These are phyloP conservation scores for Dicentrarchus labrax DNA, from an alignment of 2,113 vertebrate genomes.

Conservation along the genomic window DNA sequence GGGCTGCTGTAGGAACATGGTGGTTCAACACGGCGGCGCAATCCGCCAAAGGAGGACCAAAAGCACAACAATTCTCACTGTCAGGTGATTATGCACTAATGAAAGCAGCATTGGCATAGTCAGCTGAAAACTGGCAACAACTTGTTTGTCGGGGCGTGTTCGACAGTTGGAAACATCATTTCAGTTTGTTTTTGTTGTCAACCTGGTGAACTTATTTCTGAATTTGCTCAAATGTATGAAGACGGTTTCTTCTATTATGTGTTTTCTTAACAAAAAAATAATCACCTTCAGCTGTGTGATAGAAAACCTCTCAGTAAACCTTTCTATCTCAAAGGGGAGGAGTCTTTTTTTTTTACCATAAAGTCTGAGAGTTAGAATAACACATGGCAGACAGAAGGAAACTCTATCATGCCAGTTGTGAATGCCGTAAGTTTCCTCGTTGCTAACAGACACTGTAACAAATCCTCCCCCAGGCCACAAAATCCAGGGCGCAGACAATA, in stretches of 20 bases:
- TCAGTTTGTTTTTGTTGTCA: no score
- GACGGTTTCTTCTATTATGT: not conserved
- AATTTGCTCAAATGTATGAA: no score
- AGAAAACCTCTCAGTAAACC: conserved; percentile 6
- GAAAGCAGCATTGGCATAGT: no score
- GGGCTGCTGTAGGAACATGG: no score
- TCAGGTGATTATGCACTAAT: no score
- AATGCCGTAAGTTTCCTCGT: conserved; percentile 41
- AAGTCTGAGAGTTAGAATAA: conserved; percentile 49
- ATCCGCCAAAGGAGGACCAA: no score
- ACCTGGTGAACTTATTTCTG: no score
- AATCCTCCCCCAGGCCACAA: conserved; percentile 65
- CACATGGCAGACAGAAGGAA: conserved; percentile 74
- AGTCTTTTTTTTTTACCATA: conserved; percentile 1
- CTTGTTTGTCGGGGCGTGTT: no score
- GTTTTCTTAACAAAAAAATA: not conserved
- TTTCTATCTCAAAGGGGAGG: conserved; percentile 27
- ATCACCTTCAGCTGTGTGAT: not conserved
- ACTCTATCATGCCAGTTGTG: conserved; percentile 64
- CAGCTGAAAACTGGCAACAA: no score
- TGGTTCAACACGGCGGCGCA: no score
- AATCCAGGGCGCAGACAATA: conserved; percentile 69
- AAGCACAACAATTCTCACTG: no score
- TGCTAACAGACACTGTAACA: conserved; percentile 58
- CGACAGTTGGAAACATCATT: no score